Conservation (phyloP, 2,888 invertebrate species). For the Norana najaformis region DNA sequence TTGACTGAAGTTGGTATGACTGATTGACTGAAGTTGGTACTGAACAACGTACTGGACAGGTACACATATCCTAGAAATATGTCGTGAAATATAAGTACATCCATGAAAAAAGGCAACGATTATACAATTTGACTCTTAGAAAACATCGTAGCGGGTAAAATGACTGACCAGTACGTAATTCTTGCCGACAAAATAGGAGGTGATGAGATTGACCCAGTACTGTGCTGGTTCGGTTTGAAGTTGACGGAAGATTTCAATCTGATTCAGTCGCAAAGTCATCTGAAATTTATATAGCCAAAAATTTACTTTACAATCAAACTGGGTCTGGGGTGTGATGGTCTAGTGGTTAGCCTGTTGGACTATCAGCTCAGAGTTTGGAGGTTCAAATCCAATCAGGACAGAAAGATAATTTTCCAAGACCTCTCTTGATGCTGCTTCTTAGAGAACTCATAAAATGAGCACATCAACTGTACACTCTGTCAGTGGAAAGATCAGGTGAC, state of each 20-base stretch:
- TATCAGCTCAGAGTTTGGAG: background rate
- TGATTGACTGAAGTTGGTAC: no score
- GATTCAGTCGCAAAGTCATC: slow-evolving; percentile 74
- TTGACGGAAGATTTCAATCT: slow-evolving; percentile 69
- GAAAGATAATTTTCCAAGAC: background rate
- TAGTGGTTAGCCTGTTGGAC: background rate
- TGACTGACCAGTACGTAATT: slow-evolving; percentile 68
- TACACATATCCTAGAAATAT: no score
- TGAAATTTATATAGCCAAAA: slow-evolving; percentile 36
- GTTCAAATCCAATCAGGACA: background rate
- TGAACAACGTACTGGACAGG: no score
- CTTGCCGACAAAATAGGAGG: slow-evolving; percentile 72
- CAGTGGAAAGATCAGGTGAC: background rate
- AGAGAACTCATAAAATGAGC: background rate
- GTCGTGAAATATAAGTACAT: background rate
- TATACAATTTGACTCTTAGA: background rate
- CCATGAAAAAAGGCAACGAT: background rate
- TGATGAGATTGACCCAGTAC: slow-evolving; percentile 76
- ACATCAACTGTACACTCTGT: background rate
- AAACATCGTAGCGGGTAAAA: background rate
- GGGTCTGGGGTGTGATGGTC: background rate
- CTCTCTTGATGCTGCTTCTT: background rate
- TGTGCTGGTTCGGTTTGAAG: slow-evolving; percentile 69
- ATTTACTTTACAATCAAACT: background rate
- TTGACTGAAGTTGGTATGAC: no score